Conservation (phyloP, 2,888 invertebrate genomes). For the Drosophila imparisetae region DNA sequence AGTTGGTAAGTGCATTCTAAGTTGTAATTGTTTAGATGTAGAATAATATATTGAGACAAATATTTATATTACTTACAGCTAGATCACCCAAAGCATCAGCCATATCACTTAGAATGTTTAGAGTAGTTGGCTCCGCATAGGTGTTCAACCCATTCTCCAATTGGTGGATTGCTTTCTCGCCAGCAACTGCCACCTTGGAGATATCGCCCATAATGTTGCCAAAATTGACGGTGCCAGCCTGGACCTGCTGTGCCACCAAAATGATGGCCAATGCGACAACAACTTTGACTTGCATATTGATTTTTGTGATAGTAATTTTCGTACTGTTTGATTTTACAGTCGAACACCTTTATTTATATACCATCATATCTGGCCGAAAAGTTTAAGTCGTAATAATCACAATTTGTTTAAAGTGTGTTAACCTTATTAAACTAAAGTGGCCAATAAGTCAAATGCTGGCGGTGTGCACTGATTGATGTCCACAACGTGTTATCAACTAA, state of each 20-base stretch:
- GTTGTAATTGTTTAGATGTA: not conserved
- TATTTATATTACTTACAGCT: slow-evolving; percentile 39
- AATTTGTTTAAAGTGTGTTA: slow-evolving; percentile 7
- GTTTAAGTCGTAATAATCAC: slow-evolving; percentile 15
- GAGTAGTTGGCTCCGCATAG: not conserved
- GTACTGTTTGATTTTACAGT: slow-evolving; percentile 30
- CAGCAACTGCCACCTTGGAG: slow-evolving; percentile 46
- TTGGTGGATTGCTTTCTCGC: slow-evolving; percentile 39
- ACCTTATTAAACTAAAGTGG: slow-evolving; percentile 20
- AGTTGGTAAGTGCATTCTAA: slow-evolving; percentile 32
- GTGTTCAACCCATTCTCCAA: slow-evolving; percentile 24
- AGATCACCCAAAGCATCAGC: slow-evolving; percentile 41
- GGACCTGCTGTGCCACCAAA: slow-evolving; percentile 35
- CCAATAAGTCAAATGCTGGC: slow-evolving; percentile 6
- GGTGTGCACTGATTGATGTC: slow-evolving; percentile 36
- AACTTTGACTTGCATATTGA: slow-evolving; percentile 50
- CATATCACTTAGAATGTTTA: slow-evolving; percentile 32
- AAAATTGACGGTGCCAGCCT: slow-evolving; percentile 35
- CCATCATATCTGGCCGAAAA: slow-evolving; percentile 21
- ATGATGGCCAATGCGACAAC: slow-evolving; percentile 32
- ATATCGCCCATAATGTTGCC: slow-evolving; percentile 46
- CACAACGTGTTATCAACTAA: slow-evolving; percentile 13
- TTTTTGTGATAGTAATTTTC: slow-evolving; percentile 5
- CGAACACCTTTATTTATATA: slow-evolving; percentile 48
- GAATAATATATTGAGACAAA: not conserved